Evolutionary conservation across 2,888 invertebrate species (phyloP), one percentile per base, ranked within the genome.

Genomic region (Teleogryllus oceanicus): DNA sequence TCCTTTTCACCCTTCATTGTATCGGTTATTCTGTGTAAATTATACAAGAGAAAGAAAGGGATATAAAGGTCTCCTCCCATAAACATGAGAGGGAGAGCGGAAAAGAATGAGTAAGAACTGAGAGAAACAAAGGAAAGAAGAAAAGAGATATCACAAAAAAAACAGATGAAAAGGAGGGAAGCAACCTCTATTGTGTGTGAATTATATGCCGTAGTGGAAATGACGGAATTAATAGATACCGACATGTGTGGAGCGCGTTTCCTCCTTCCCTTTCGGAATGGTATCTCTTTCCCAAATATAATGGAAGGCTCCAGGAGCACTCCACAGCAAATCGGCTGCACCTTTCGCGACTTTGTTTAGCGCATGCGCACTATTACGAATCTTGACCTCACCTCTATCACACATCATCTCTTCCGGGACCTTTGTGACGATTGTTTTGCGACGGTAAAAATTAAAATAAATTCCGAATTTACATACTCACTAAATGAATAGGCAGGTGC

Each of bases 161-260:
- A 37, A 11, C 37, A 37, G 76, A 76, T 21, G 76, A 76, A 77
- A 77, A 77, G 77, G 18, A 77, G 62, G 62, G 62, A 62, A 62
- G 16, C 62, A 77, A 77, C 49, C 77, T 77, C 77, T 77, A 49
- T 77, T 77, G 77, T 77, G 50, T 50, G 49, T 77, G 77, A 77
- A 77, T 77, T 77, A 77, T 77, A 49, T 77, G 24, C 77, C n/a
- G 37, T 77, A 77, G 49, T 77, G 77, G 49, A 77, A 77, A 77
- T 49, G 77, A 37, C 50, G 49, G 50, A 77, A 77, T 77, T 77
- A 77, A 77, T 77, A 77, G 77, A 77, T 77, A 77, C 21, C 77
- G 77, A 49, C 77, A n/a, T n/a, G 37, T 37, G 37, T 77, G 77
- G 62, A 4, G 62, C 11, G 62, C n/a, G n/a, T 62, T 12, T 16